These are phyloP conservation scores for Monoplex corrugatus DNA, from an alignment of 2,888 invertebrate species.

Conservation along the genomic window DNA sequence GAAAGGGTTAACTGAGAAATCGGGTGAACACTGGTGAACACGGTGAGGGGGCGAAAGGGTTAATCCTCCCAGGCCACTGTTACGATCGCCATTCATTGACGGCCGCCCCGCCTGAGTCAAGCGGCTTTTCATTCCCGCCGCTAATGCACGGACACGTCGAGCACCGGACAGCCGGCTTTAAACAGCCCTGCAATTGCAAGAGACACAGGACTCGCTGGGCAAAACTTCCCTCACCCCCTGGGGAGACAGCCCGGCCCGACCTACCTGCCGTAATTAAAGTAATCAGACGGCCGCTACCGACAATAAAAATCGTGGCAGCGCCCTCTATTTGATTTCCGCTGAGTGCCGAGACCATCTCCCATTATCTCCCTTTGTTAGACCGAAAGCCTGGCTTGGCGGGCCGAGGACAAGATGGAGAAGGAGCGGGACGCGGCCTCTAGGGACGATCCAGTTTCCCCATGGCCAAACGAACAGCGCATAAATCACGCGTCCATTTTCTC, in stretches of 20 bases:
- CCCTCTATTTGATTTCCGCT: conserved; percentile 48
- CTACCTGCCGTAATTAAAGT: conserved; percentile 46
- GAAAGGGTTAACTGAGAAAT: no score
- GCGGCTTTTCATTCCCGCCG: conserved; percentile 16
- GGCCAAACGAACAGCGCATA: conserved; percentile 49
- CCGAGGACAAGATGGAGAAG: conserved; percentile 29
- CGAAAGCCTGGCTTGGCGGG: conserved; percentile 22
- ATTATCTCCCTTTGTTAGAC: conserved; percentile 33
- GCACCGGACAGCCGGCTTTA: neutral
- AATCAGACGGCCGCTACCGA: conserved; percentile 30
- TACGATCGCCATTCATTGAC: neutral
- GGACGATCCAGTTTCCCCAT: conserved; percentile 32
- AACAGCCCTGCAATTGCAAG: no score
- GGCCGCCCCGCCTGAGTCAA: conserved; percentile 9
- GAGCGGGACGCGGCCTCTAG: neutral
- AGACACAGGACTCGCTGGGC: neutral
- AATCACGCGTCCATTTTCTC: conserved; percentile 42
- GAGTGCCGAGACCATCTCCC: conserved; percentile 40
- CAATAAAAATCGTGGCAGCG: conserved; percentile 35
- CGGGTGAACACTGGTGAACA: no score
- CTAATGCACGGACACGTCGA: conserved; percentile 14
- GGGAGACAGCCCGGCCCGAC: conserved; percentile 18
- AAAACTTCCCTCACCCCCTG: neutral
- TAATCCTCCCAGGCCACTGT: neutral
- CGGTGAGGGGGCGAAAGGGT: no score